Evolutionary conservation across 2,113 vertebrate species (phyloP), one percentile per base, ranked within the genome.

Genomic region (Xerus inauris): DNA sequence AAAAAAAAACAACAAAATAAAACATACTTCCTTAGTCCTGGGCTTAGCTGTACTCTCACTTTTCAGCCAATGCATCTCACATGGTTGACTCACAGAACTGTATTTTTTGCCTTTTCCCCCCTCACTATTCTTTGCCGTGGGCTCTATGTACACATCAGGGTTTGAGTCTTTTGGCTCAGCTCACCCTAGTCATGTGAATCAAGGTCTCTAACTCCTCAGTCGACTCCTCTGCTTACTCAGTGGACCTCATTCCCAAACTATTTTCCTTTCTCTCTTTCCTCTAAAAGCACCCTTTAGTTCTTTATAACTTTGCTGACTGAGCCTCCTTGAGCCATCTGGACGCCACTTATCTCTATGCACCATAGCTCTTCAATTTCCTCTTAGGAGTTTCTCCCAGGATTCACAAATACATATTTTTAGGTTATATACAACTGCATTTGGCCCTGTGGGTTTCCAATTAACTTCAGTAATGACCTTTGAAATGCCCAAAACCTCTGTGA

Each of bases 391-490:
- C 71, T 77, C 79, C 28, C n/a, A 77, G 51, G 38, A 67, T 65
- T 93, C 49, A 87, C 42, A 93, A 84, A 65, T n/a, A 92, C 1
- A 8, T 49, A 77, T 90, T 90, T 87, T 88, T 42, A 76, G 51
- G 85, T 85, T 88, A 89, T 9, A 47, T 0, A 40, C 38, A 76
- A 71, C 62, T 92, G 76, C 32, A 24, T 85, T 47, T 64, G 40
- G 42, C 22, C 26, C 64, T 54, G 65, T 79, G 84, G n/a, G 6
- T 92, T 92, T 90, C 81, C 85, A 94, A 54, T 77, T 69, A 94
- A 49, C 90, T 87, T 95, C 24, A n/a, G 26, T 40, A 87, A 71
- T 89, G 80, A 72, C 35, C 54, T 92, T 71, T 40, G 71, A 95
- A 94, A 90, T 26, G 71, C 9, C 72, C 67, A 49, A 89, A 45